Base-by-base conservation (phyloP, 2,888 invertebrate genomes). In the Notocelia uddmanniana region DNA sequence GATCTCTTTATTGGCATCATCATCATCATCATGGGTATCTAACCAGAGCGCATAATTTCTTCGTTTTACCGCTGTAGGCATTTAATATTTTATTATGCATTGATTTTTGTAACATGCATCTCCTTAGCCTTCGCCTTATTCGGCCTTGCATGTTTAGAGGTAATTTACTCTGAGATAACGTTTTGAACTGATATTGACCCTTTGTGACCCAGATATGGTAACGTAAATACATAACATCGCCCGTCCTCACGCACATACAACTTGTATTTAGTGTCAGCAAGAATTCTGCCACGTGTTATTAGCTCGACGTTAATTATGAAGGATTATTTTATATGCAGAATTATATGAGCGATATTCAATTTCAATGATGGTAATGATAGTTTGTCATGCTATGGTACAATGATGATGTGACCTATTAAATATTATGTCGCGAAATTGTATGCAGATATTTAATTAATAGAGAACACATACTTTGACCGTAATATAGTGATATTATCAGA, bases 121-220 rank as follows among this genome's bases (percentile, higher is more conserved):
- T 31, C 57, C 52, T 57, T 63, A n/a, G n/a, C n/a, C n/a, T n/a
- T n/a, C n/a, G n/a, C n/a, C n/a, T 15, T 34, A 50, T 50, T 54
- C 50, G 59, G 62, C 70, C 67, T 80, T 73, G 80, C 81, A 77
- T 80, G 80, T 69, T 57, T 41, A 66, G 52, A 11, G 64, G 68
- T 73, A 75, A 79, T 78, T 79, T 78, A 67, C 73, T 23, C 45
- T 59, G 50, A 74, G 67, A 75, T 75, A 67, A 74, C 67, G 74
- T 66, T 72, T 69, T 50, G 10, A 6, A 62, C 73, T 76, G 78
- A 76, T 80, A 80, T 81, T 82, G 81, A 82, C 80, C 80, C 78
- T 77, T 77, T 76, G 79, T 76, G 75, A 74, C 76, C 76, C 62
- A 75, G 68, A 69, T 75, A 55, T 54, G 57, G 19, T 48, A 73